Evolutionary conservation across 2,113 vertebrate species (phyloP).

Genomic region (Camelus bactrianus): DNA sequence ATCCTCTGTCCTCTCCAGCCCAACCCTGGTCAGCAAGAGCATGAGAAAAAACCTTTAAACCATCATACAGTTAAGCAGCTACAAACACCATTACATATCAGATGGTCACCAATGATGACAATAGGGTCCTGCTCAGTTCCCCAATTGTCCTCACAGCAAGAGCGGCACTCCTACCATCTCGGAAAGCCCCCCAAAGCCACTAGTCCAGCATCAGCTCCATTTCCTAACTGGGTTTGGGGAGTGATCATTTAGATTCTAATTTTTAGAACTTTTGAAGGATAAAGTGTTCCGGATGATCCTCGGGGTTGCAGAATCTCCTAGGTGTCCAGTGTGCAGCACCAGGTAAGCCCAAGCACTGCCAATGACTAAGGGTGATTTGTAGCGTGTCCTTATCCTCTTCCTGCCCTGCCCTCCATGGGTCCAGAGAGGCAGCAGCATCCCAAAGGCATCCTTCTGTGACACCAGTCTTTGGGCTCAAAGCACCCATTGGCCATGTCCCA

Average conservation of each 20-base stretch:
- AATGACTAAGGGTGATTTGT: fast-evolving
- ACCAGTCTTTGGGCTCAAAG: too few species aligned
- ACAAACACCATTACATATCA: too few species aligned
- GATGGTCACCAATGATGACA: too few species aligned
- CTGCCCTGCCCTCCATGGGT: fast-evolving
- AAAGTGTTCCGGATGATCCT: neutral
- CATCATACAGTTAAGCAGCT: too few species aligned
- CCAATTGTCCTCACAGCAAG: neutral
- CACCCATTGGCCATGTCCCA: fast-evolving
- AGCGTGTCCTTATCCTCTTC: fast-evolving
- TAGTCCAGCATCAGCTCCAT: neutral
- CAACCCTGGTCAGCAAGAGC: too few species aligned
- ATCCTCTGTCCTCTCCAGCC: too few species aligned
- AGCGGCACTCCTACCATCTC: fast-evolving
- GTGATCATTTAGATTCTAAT: too few species aligned
- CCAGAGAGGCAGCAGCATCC: neutral
- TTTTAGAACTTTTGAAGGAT: neutral
- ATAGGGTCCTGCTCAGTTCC: too few species aligned
- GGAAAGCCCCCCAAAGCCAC: neutral
- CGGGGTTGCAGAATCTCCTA: neutral
- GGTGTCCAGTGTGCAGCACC: fast-evolving
- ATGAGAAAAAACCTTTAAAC: too few species aligned
- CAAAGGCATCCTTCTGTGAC: neutral
- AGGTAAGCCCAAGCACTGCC: neutral
- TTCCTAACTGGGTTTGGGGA: neutral